A percentile compares a stretch with the other conserved stretches of the same genome.
Conservation (phyloP, 2,888 invertebrate genomes). For the Pachydiplax longipennis region DNA sequence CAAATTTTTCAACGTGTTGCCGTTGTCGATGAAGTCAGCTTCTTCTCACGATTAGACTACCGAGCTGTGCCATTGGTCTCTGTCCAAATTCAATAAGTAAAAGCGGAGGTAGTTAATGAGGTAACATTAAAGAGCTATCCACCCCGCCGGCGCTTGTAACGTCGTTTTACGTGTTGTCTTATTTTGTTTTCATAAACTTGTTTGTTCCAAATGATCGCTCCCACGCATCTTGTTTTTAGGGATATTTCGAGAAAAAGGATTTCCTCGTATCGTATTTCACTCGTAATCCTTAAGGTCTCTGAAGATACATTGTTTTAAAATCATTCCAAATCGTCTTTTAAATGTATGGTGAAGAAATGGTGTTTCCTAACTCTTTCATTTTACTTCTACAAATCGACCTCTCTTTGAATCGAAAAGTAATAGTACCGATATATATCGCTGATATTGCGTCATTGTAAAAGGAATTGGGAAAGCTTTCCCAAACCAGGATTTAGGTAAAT, state of each 20-base stretch:
- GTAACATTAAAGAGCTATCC: not conserved
- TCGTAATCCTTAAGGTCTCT: too few relatives aligned
- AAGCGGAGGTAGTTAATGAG: not conserved
- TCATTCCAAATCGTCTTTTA: too few relatives aligned
- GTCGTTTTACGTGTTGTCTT: not conserved
- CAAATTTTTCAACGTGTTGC: conserved; percentile 12
- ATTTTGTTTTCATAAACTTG: not conserved
- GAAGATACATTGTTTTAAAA: too few relatives aligned
- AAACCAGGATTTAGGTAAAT: too few relatives aligned
- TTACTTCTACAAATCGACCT: too few relatives aligned
- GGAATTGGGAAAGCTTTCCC: too few relatives aligned
- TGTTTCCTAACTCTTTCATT: too few relatives aligned
- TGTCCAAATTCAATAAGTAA: conserved; percentile 34
- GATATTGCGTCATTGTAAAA: too few relatives aligned
- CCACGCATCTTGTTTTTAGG: not conserved
- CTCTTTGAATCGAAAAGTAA: too few relatives aligned
- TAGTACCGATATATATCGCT: too few relatives aligned
- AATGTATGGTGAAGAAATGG: too few relatives aligned
- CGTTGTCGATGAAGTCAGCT: conserved; percentile 36
- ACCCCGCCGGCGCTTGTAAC: not conserved
- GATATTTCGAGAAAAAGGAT: not conserved
- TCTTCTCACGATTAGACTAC: conserved; percentile 6
- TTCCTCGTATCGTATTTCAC: not conserved
- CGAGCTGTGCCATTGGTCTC: not conserved
- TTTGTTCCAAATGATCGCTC: not conserved